phyloP scores from a whole-genome alignment of 2,797 vertebrate genomes.

The Gephyroberyx darwinii region DNA sequence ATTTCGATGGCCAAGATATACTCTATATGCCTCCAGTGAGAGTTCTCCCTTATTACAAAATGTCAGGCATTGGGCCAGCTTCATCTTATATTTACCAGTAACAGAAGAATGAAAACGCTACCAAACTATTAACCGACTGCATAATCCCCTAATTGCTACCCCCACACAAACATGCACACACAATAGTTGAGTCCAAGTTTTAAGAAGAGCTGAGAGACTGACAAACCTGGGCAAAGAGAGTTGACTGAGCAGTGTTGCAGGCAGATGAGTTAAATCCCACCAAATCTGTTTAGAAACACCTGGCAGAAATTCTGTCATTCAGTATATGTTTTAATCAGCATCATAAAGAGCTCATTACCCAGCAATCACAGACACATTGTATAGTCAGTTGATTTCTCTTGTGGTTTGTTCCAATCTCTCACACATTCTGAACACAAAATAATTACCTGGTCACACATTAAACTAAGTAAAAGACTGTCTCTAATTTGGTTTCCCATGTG shows the following conservation, averaged over 20 bases:
- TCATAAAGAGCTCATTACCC: slow-evolving; percentile 43
- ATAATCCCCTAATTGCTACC: no score
- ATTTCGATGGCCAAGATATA: slow-evolving; percentile 5
- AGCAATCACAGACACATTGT: slow-evolving; percentile 42
- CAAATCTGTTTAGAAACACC: slow-evolving; percentile 58
- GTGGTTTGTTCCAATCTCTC: slow-evolving; percentile 10
- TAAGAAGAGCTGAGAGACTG: slow-evolving; percentile 5
- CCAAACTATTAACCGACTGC: not conserved
- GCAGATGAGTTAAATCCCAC: slow-evolving; percentile 50
- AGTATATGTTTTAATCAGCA: slow-evolving; percentile 38
- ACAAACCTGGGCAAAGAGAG: not conserved
- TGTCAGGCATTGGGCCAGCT: no score
- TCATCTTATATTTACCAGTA: no score
- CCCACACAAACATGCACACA: not conserved
- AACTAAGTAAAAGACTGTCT: not conserved
- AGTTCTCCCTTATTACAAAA: not conserved
- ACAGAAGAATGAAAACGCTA: not conserved
- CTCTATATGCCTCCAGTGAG: not conserved
- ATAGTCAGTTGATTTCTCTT: slow-evolving; percentile 45
- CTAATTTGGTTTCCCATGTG: not conserved
- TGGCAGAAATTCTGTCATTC: slow-evolving; percentile 46
- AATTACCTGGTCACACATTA: slow-evolving; percentile 8
- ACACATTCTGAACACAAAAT: slow-evolving; percentile 5
- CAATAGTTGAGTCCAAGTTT: not conserved
- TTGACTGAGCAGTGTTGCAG: slow-evolving; percentile 33